Percentiles rank a stretch among this genome's conserved stretches.
Evolutionary conservation across 2,888 invertebrate species (phyloP).

Genomic region (Lepidonotus clava): DNA sequence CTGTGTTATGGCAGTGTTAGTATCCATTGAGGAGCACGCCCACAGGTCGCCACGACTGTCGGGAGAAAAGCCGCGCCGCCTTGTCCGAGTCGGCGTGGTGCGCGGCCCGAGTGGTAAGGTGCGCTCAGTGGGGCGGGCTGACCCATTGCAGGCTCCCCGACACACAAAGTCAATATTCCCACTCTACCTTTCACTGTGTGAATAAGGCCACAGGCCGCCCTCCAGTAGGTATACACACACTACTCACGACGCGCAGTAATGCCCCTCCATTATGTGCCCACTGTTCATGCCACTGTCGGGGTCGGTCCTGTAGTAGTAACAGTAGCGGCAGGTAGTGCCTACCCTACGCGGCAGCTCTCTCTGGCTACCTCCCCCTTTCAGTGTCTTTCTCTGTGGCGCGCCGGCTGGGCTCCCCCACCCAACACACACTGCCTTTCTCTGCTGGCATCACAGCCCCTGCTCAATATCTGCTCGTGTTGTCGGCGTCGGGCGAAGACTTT

Average conservation of each 20-base stretch:
- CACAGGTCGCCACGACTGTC: background rate
- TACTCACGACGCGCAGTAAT: background rate
- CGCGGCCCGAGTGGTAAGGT: background rate
- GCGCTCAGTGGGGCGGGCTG: background rate
- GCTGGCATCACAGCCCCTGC: background rate
- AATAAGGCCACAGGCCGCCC: background rate
- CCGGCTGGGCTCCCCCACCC: background rate
- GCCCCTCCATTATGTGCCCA: background rate
- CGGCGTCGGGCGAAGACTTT: background rate
- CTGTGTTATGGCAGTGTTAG: slow-evolving; percentile 8
- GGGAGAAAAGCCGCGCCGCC: background rate
- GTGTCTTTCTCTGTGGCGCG: background rate
- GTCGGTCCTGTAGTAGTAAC: no score
- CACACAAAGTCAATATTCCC: background rate
- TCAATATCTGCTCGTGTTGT: slow-evolving; percentile 10
- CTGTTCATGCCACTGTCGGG: background rate
- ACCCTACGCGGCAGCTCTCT: background rate
- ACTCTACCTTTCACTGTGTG: background rate
- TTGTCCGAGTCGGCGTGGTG: background rate
- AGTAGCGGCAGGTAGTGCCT: background rate
- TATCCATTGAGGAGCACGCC: background rate
- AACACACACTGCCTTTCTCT: no score
- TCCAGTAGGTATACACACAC: background rate
- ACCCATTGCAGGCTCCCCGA: background rate
- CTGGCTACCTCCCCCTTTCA: background rate